These are phyloP conservation scores for Loriculus beryllinus DNA, from an alignment of 2,797 vertebrate genomes.

Conservation along the genomic window DNA sequence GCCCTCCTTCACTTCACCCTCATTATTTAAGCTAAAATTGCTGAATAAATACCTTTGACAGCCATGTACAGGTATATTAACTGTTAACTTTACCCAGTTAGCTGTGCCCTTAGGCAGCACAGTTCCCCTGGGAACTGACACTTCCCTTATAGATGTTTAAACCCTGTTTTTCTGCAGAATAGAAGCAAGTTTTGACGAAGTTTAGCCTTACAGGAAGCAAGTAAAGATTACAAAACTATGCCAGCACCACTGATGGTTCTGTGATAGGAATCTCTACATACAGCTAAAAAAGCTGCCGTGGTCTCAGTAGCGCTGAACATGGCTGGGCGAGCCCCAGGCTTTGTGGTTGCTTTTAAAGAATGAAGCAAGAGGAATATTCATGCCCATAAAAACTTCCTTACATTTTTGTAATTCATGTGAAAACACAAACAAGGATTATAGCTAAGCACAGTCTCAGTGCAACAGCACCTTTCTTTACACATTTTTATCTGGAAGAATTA, in stretches of 20 bases:
- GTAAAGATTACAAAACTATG: background rate
- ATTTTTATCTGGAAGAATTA: background rate
- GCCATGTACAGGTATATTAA: accelerated
- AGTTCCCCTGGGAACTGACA: background rate
- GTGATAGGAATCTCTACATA: background rate
- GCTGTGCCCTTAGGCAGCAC: background rate
- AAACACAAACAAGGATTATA: background rate
- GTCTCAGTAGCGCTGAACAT: background rate
- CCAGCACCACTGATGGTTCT: background rate
- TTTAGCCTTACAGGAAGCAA: background rate
- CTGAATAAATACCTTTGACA: background rate
- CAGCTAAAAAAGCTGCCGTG: background rate
- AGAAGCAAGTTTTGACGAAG: background rate
- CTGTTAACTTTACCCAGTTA: background rate
- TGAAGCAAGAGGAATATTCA: background rate
- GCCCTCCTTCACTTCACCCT: background rate
- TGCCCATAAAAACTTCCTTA: background rate
- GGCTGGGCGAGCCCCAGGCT: background rate
- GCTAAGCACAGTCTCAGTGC: background rate
- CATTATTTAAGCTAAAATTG: background rate
- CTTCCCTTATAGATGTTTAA: background rate
- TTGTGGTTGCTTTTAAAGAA: background rate
- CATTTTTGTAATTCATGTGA: background rate
- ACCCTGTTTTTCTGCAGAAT: background rate
- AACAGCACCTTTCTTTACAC: background rate